Evolutionary conservation across 2,797 vertebrate species (phyloP), one percentile per base, ranked within the genome.

Genomic region (Gallirallus australis): DNA sequence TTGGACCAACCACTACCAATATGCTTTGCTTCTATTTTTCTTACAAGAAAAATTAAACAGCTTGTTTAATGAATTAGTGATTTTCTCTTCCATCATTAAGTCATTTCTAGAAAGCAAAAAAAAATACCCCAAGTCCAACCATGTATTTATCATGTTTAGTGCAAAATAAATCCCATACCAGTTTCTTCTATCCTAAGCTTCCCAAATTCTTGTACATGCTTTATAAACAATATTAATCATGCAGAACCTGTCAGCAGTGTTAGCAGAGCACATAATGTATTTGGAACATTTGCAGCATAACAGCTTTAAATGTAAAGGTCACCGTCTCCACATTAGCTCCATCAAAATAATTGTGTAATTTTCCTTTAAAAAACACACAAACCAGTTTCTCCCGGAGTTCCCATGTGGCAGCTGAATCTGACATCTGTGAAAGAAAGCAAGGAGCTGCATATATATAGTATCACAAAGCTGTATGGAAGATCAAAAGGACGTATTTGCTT

Each of bases 291-390:
- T 95, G 77, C 89, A 91, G 90, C 33, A 40, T 91, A 89, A 97
- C 96, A 89, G 82, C 86, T 96, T 95, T 79, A 79, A 92, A 96
- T 94, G 80, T 81, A 85, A 95, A 96, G 96, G 96, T 98, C 97
- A 96, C 69, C 95, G 94, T 95, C 87, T 95, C 93, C 86, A 81
- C 89, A 92, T 97, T 96, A 96, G 94, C 94, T 96, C 96, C 92
- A 84, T 96, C 95, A 97, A 96, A 96, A 81, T 86, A 91, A 97
- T 94, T 93, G 92, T 86, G 70, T 95, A 90, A 90, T 92, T 96
- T 86, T 87, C 94, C 89, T 97, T 97, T 97, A 97, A 96, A 96
- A 96, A 97, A 72, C 93, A 97, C 90, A 96, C 87, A 90, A 94
- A 96, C 27, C 50, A 50, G 82, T 83, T 95, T 96, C 85, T 97